These are phyloP conservation scores for Alosa sapidissima DNA, from an alignment of 2,797 vertebrate genomes.

Conservation along the genomic window DNA sequence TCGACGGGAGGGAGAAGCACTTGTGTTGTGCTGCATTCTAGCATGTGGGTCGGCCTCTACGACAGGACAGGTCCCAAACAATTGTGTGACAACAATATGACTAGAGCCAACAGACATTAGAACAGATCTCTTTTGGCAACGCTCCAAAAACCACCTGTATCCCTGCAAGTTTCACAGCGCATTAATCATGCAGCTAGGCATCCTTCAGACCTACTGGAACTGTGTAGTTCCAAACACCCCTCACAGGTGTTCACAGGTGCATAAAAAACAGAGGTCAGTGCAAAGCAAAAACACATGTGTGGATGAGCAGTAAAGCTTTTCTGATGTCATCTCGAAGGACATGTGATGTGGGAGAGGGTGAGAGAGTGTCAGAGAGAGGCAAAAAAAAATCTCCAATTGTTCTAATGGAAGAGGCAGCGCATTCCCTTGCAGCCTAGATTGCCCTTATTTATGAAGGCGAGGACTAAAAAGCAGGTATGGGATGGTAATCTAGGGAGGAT, in stretches of 20 bases:
- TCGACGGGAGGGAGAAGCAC: background rate
- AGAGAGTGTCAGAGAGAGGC: background rate
- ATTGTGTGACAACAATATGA: background rate
- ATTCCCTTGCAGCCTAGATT: slow-evolving; percentile 80
- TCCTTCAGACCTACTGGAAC: background rate
- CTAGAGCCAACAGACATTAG: background rate
- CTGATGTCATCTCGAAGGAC: background rate
- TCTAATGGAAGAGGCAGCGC: slow-evolving; percentile 84
- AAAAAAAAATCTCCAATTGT: slow-evolving; percentile 81
- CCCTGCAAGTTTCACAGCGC: background rate
- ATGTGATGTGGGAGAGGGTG: slow-evolving; percentile 54
- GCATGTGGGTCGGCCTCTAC: background rate
- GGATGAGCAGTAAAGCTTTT: background rate
- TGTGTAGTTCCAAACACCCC: background rate
- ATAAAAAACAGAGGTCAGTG: background rate
- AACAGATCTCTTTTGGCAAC: background rate
- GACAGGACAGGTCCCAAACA: background rate
- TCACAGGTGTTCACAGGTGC: background rate
- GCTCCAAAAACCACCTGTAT: background rate
- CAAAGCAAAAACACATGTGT: slow-evolving; percentile 14
- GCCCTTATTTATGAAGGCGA: slow-evolving; percentile 74
- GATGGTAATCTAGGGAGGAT: slow-evolving; percentile 73
- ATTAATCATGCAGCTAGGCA: background rate
- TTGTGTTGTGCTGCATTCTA: background rate
- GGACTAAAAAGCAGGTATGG: slow-evolving; percentile 67